Evolutionary conservation across 2,113 vertebrate genomes (phyloP).

Genomic region (Menidia beryllina): DNA sequence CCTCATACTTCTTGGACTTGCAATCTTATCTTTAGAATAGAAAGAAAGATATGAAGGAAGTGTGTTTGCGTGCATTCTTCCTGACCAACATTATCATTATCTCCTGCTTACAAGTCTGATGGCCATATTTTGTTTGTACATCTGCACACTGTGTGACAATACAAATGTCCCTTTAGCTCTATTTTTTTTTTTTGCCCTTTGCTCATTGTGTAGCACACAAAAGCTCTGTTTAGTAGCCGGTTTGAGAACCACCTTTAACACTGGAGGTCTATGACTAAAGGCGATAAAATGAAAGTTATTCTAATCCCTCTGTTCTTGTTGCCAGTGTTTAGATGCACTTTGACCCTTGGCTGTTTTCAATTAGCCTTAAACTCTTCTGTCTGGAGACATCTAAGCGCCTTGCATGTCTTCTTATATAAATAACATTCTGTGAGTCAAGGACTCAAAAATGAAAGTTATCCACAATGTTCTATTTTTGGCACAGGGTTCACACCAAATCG

Average conservation of each 20-base stretch:
- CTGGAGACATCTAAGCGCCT: constrained; percentile 52
- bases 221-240: constrained; percentile 27
- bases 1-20: constrained; percentile 32
- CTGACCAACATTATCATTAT: constrained; percentile 60
- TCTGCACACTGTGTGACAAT: constrained; percentile 30
- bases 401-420: constrained; percentile 65
- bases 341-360: constrained; percentile 63
- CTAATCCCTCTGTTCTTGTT: constrained; percentile 57
- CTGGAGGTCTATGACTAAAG: constrained; percentile 63
- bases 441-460: constrained; percentile 63
- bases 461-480: constrained; percentile 75
- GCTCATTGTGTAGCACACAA: constrained; percentile 32
- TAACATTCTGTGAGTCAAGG: constrained; percentile 66
- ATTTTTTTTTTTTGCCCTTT: constrained; percentile 59
- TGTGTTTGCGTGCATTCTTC: constrained; percentile 72
- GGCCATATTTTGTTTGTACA: constrained; percentile 32
- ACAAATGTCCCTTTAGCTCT: constrained; percentile 22
- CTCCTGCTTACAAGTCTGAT: constrained; percentile 46
- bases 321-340: constrained; percentile 55
- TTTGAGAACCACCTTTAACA: constrained; percentile 35
- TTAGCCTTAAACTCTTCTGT: constrained; percentile 57
- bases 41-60: constrained; percentile 54
- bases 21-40: constrained; percentile 65
- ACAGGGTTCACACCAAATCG: constrained; percentile 51
- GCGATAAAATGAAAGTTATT: constrained; percentile 65